Percentiles rank a stretch among this genome's conserved stretches.
phyloP scores from a whole-genome alignment of 2,888 invertebrate species.

The Ligdia adustata region DNA sequence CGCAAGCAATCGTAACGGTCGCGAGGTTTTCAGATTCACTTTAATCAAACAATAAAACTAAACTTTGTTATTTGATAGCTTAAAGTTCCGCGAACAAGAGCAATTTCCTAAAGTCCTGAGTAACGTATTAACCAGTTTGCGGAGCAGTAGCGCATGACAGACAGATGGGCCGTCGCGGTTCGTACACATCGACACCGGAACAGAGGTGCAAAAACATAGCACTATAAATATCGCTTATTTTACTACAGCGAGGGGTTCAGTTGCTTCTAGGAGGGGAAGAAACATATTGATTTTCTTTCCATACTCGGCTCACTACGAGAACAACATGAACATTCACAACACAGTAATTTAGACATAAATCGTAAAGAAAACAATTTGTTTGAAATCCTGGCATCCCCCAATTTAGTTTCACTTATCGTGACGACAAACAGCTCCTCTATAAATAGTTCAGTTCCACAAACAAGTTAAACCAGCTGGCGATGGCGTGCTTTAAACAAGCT shows the following conservation, averaged over 20 bases:
- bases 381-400: slow-evolving; percentile 11
- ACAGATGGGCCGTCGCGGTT: slow-evolving; percentile 21
- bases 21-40: too few species aligned
- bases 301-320: too few species aligned
- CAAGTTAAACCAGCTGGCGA: slow-evolving; percentile 23
- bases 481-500: slow-evolving; percentile 11
- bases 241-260: not conserved
- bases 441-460: slow-evolving; percentile 16
- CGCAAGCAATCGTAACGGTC: too few species aligned
- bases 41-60: too few species aligned
- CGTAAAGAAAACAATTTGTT: not conserved
- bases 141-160: slow-evolving; percentile 15
- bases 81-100: not conserved
- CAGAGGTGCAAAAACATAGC: slow-evolving; percentile 13
- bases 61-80: not conserved
- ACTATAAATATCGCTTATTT: slow-evolving; percentile 6
- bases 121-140: slow-evolving; percentile 19
- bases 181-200: slow-evolving; percentile 4
- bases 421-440: slow-evolving; percentile 21
- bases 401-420: slow-evolving; percentile 18
- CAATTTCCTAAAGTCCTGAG: slow-evolving; percentile 10
- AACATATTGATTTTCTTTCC: not conserved
- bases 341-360: not conserved
- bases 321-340: not conserved
- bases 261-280: not conserved